Percentiles rank a stretch among this genome's conserved stretches.
Evolutionary conservation across 2,797 vertebrate genomes (phyloP).

Genomic region (Mionectes olivaceus): DNA sequence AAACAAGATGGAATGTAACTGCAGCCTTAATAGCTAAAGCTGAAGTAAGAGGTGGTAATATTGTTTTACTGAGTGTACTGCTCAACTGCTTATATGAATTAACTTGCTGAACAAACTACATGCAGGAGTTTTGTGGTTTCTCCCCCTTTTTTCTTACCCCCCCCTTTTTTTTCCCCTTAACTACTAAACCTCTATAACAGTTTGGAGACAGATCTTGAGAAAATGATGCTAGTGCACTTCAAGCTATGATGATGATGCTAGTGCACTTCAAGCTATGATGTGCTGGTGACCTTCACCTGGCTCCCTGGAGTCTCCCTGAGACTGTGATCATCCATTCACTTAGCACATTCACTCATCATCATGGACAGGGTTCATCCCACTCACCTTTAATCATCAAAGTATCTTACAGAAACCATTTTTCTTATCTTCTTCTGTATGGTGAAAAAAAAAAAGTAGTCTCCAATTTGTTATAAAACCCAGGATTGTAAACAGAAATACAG

Average conservation of each 20-base stretch:
- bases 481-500: neutral
- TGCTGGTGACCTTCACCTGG: neutral
- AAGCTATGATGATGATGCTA: neutral
- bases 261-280: neutral
- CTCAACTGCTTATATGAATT: neutral
- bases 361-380: neutral
- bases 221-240: neutral
- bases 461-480: neutral
- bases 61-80: neutral
- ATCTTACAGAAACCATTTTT: neutral
- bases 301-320: neutral
- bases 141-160: neutral
- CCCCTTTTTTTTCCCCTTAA: accelerated
- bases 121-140: accelerated
- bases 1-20: neutral
- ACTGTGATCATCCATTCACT: neutral
- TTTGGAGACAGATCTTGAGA: neutral
- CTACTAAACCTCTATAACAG: neutral
- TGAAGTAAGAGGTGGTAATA: neutral
- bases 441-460: neutral
- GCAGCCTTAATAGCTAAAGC: neutral
- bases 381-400: neutral
- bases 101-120: neutral
- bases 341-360: neutral
- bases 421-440: neutral